Evolutionary conservation across 2,888 invertebrate genomes (phyloP), one percentile per base, ranked within the genome.

Genomic region (Nomada flava): DNA sequence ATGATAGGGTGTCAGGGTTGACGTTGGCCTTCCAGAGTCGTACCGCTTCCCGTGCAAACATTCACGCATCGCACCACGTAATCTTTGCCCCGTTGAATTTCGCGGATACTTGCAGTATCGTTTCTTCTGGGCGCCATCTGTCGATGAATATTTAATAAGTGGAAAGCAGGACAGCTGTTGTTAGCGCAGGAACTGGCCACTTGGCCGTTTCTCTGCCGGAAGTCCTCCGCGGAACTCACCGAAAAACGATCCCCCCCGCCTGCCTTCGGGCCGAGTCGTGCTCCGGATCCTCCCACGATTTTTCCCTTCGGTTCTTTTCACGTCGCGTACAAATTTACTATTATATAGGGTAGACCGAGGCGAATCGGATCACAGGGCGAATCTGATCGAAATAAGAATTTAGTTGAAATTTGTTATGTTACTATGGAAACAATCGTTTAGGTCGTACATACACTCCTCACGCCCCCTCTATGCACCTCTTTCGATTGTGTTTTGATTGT

Each of bases 131-230:
- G 7, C 29, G 47, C 68, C 82, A 82, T 78, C 72, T 84, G 85
- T 53, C 76, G 65, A 82, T 76, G 82, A 85, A 82, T 82, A 84
- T 84, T 71, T 84, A 85, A 82, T 82, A 76, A 85, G 72, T 79
- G 76, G 62, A 84, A 85, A 85, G 81, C 78, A 65, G 71, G 75
- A 63, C 85, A 85, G 78, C 82, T 84, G 85, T 76, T 63, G 76
- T 76, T 60, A 18, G 55, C 26, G 59, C 83, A 80, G 84, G 84
- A 84, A 84, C 84, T 75, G 83, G 76, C 84, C 84, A 84, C 84
- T 84, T 76, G 79, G 76, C 42, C 26, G 71, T 47, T 63, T 63
- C 70, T 75, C 55, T 70, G 50, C 79, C 84, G 84, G 84, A 84
- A 84, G 84, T 76, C 65, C 63, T 69, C 71, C 64, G 79, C 62